Base-by-base conservation (phyloP, 2,888 invertebrate species). In the Pristionchus mayeri region DNA sequence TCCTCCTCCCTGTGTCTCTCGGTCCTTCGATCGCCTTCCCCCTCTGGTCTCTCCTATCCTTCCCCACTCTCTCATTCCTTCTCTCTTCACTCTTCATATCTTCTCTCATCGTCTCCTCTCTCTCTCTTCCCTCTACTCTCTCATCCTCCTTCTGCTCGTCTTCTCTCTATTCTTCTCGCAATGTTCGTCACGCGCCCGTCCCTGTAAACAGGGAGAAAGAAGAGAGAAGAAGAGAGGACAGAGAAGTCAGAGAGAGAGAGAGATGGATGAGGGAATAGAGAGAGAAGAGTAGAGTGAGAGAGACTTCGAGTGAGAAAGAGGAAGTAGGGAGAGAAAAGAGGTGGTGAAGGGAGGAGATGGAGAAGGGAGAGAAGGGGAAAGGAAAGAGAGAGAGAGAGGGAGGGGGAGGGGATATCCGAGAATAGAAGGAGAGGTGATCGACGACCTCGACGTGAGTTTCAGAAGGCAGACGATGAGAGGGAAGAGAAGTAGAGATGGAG, bases 121-220 rank as follows among this genome's bases (percentile, higher is more conserved):
- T 76, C 44, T 50, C 30, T n/a, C 16, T 37, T 54, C 63, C 27
- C 30, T 52, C 13, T 24, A 11, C 44, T 60, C 60, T 57, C 54
- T 63, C 67, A 52, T 30, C n/a, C 71, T 34, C 27, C 71, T n/a
- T 34, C 50, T 16, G n/a, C 50, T 13, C n/a, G 6, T 34, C 37
- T 44, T 1, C 71, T 71, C 50, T 71, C 83, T 52, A 21, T 13
- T 48, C 71, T 71, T 83, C 83, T 52, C n/a, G n/a, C 40, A 34
- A 27, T n/a, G 34, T 54, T 44, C 71, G 67, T 67, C 83, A 83
- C 71, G 67, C 83, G 67, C 71, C 54, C 71, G 50, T 48, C 54
- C 83, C 83, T 83, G 83, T 83, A 83, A 67, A 83, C 83, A 71
- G 83, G 83, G 52, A 67, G 81, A 18, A 37, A 71, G 71, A 71